Base-by-base conservation (phyloP, 2,113 vertebrate species). In the Apaloderma vittatum region DNA sequence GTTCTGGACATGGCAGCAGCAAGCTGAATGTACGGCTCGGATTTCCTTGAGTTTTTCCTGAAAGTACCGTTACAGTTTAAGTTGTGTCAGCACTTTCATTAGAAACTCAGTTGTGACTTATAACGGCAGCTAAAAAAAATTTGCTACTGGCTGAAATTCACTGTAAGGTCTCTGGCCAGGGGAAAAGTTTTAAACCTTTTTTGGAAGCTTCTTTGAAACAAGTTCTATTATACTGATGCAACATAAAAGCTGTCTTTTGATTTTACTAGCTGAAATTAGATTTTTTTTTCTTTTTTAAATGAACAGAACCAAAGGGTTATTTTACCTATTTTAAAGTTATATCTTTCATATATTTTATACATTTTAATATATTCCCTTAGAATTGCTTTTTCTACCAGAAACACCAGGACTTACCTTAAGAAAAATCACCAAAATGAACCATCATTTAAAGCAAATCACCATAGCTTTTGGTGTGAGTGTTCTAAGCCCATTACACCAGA, bases 31-130 rank as follows among this genome's bases (percentile, higher is more conserved):
- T 9, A 62, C 27, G 40, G 32, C 43, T 85, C n/a, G 52, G 40
- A 94, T 97, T 97, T 96, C 96, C 91, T 73, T 24, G 37, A 85
- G 77, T 49, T 94, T 96, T 93, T 96, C 95, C 97, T 86, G 96
- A 59, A 94, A 85, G 18, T 96, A 93, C 88, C 1, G 17, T 88
- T 97, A 97, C 95, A 97, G 97, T 97, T 98, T 94, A 97, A 96
- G 79, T 96, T 83, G 73, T 97, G 98, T 98, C 98, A 97, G 91
- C 83, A 62, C 68, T 98, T 97, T 92, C 97, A 97, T 98, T 97
- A 97, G 96, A 96, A 98, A 95, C 75, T 49, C 71, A 37, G 82
- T 78, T 98, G 95, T 98, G 97, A 98, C 98, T 98, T 97, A 98
- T 98, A 97, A 95, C 96, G 45, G 73, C 16, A 3, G 54, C 91